A percentile compares a stretch with the other conserved stretches of the same genome.
Conservation (phyloP, 2,797 vertebrate species). For the Argentina silus region DNA sequence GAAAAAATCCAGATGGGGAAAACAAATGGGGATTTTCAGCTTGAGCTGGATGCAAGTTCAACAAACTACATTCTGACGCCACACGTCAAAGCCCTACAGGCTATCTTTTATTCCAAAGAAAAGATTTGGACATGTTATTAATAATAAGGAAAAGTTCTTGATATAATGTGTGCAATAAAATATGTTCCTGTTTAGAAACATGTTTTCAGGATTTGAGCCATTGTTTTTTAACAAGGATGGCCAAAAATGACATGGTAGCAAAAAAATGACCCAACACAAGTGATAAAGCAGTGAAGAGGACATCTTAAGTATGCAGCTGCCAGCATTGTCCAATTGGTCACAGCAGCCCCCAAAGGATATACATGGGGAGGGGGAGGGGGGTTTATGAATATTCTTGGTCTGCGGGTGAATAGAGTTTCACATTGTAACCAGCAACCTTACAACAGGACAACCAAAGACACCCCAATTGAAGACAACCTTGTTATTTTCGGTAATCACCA, state of each 20-base stretch:
- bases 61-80: too few relatives aligned
- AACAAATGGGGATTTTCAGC: too few relatives aligned
- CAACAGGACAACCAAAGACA: constrained; percentile 39
- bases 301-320: constrained; percentile 70
- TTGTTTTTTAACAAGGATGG: constrained; percentile 9
- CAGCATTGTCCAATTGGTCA: constrained; percentile 70
- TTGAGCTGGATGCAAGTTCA: too few relatives aligned
- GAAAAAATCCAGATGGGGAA: too few relatives aligned
- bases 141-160: too few relatives aligned
- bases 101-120: too few relatives aligned
- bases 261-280: constrained; percentile 34
- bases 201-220: neutral
- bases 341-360: constrained; percentile 49
- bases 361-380: constrained; percentile 32
- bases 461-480: constrained; percentile 35
- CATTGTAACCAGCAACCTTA: constrained; percentile 49
- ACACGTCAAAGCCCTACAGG: too few relatives aligned
- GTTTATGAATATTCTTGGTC: constrained; percentile 57
- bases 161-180: neutral
- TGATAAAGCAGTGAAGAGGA: constrained; percentile 42
- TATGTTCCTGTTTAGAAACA: neutral
- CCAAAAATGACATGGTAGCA: constrained; percentile 16
- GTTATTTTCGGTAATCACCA: constrained; percentile 48
- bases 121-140: too few relatives aligned
- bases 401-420: constrained; percentile 35